A percentile compares a stretch with the other conserved stretches of the same genome.
Evolutionary conservation across 2,113 vertebrate species (phyloP).

Genomic region (Ictalurus punctatus): DNA sequence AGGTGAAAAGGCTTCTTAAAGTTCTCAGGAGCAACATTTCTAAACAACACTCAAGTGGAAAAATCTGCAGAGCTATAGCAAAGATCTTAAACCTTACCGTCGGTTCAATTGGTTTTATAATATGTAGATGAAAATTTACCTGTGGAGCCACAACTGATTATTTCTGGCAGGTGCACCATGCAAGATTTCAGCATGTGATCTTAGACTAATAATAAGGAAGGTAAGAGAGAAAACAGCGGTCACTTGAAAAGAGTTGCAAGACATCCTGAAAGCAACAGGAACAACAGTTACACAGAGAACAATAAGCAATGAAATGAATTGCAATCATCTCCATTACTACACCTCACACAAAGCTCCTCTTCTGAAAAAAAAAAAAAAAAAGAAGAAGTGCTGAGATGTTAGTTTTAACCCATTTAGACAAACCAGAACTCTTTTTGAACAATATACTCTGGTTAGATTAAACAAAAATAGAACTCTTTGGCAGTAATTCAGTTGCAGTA

Average conservation of each 20-base stretch:
- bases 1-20: neutral
- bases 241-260: no score
- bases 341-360: neutral
- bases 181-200: neutral
- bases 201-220: neutral
- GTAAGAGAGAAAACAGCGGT: neutral
- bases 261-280: no score
- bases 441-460: neutral
- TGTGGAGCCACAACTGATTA: neutral
- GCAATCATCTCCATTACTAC: neutral
- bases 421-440: neutral
- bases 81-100: neutral
- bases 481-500: neutral
- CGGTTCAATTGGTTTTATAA: neutral
- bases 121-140: neutral
- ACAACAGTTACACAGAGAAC: neutral
- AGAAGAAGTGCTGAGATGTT: neutral
- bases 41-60: neutral
- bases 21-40: neutral
- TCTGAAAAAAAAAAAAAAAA: neutral
- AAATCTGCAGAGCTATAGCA: neutral
- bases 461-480: neutral
- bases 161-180: neutral
- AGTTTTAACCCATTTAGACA: neutral
- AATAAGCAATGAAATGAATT: no score